Evolutionary conservation across 2,113 vertebrate species (phyloP).

Genomic region (Gambusia affinis): DNA sequence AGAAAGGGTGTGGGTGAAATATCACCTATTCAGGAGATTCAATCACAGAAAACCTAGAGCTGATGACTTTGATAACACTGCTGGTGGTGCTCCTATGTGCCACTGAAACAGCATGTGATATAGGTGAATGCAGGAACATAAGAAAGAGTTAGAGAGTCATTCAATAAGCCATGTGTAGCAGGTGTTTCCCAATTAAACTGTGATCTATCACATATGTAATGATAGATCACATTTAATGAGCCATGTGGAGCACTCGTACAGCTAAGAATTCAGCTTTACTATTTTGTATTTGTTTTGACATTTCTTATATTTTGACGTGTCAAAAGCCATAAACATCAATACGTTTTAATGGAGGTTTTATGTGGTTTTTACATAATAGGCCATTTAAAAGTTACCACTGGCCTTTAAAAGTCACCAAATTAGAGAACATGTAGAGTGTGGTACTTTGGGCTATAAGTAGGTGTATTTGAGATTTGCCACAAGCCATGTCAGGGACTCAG

Average conservation of each 20-base stretch:
- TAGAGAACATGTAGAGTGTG: background rate
- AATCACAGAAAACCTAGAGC: slow-evolving; percentile 21
- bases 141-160: slow-evolving; percentile 34
- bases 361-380: background rate
- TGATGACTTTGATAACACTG: slow-evolving; percentile 73
- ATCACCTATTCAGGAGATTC: slow-evolving; percentile 40
- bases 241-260: background rate
- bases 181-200: slow-evolving; percentile 33
- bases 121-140: slow-evolving; percentile 65
- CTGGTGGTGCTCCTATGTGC: slow-evolving; percentile 53
- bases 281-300: slow-evolving; percentile 33
- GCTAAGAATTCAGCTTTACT: slow-evolving; percentile 28
- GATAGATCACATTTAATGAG: background rate
- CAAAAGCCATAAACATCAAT: background rate
- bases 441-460: background rate
- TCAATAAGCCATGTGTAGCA: slow-evolving; percentile 26
- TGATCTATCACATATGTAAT: slow-evolving; percentile 6
- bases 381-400: background rate
- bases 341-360: background rate
- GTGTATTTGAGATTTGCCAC: background rate
- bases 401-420: background rate
- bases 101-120: slow-evolving; percentile 66
- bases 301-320: background rate
- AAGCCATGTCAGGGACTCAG: background rate
- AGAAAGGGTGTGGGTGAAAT: slow-evolving; percentile 32